Evolutionary conservation across 23 tunicate genomes (phyloP).

Genomic region (Halocynthia roretzi): DNA sequence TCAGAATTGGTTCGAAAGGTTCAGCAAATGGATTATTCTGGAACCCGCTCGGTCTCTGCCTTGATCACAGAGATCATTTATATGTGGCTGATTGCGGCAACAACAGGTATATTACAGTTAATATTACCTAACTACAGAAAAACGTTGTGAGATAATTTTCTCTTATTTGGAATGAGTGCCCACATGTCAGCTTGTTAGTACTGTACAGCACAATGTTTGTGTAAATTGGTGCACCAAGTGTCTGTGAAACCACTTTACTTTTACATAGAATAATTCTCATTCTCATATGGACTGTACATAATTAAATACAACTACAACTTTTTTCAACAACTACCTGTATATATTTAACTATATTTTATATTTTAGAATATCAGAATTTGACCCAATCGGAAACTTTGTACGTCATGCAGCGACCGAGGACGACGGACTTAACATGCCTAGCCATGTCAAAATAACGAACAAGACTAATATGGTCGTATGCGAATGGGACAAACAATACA

Average conservation of each 20-base stretch:
- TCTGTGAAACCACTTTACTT: too few relatives aligned
- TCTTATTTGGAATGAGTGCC: not conserved
- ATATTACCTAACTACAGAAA: not conserved
- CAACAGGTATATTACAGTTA: conserved; percentile 45
- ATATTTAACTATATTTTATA: not conserved
- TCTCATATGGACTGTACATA: too few relatives aligned
- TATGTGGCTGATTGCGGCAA: conserved; percentile 90
- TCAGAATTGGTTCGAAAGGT: conserved; percentile 68
- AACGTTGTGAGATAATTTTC: not conserved
- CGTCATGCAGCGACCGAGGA: conserved; percentile 63
- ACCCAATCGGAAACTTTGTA: conserved; percentile 34
- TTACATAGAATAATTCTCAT: too few relatives aligned
- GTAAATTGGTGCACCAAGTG: too few relatives aligned
- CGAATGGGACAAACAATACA: conserved; percentile 61
- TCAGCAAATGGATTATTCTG: conserved; percentile 68
- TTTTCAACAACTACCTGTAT: not conserved
- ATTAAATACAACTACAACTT: too few relatives aligned
- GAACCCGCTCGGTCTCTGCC: conserved; percentile 83
- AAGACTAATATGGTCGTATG: conserved; percentile 47
- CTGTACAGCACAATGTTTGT: too few relatives aligned
- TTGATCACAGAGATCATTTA: conserved; percentile 44
- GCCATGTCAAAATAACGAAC: conserved; percentile 43
- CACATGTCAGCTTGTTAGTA: too few relatives aligned
- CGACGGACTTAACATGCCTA: conserved; percentile 77
- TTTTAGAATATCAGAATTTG: conserved; percentile 64